Conservation (phyloP, 1,140 invertebrate species). For the Tetragnatha versicolor region DNA sequence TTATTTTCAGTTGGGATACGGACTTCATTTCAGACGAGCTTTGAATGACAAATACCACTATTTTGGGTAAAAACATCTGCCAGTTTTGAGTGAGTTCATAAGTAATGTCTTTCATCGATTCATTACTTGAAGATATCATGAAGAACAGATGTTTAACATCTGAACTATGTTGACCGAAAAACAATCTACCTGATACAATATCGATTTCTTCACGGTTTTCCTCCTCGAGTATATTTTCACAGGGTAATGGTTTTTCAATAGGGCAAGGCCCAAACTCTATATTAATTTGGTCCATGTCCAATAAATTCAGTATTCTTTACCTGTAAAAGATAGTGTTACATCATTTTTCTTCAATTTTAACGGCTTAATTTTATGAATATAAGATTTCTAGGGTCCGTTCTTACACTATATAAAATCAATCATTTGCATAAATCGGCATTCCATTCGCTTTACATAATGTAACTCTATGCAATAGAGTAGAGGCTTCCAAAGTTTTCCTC, state of each 20-base stretch:
- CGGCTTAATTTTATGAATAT: no score
- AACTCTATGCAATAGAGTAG: no score
- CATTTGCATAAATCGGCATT: no score
- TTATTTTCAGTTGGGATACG: not conserved
- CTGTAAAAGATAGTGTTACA: no score
- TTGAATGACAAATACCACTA: not conserved
- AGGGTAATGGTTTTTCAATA: not conserved
- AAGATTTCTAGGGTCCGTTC: no score
- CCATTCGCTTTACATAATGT: no score
- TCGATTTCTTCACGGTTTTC: not conserved
- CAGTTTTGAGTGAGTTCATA: not conserved
- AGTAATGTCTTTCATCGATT: not conserved
- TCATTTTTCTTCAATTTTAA: no score
- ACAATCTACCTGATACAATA: not conserved
- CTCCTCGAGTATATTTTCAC: not conserved
- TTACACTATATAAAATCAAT: no score
- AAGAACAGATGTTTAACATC: not conserved
- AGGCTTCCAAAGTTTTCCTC: no score
- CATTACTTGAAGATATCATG: not conserved
- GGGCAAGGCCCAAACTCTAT: not conserved
- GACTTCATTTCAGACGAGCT: not conserved
- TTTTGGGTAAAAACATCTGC: not conserved
- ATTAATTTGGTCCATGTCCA: no score
- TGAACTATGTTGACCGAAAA: not conserved
- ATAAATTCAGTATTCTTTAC: no score